Percentiles rank a stretch among this genome's conserved stretches.
Evolutionary conservation across 2,888 invertebrate genomes (phyloP).

Genomic region (Drosophila multiciliata): DNA sequence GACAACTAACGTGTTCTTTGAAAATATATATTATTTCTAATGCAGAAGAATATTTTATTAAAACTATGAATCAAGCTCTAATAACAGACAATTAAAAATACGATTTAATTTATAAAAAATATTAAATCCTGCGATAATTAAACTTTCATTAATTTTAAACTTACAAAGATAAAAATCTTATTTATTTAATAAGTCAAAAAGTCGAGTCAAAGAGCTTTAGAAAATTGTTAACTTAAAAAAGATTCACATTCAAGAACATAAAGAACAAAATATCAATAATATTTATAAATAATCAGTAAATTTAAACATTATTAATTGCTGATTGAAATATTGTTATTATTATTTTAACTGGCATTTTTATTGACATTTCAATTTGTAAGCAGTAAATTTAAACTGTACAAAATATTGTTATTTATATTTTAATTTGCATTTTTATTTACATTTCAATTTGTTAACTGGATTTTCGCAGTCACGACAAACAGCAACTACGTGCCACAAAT

Average conservation of each 20-base stretch:
- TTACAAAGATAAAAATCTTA: too few relatives aligned
- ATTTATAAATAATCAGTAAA: neutral
- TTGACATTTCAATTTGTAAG: neutral
- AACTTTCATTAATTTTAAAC: too few relatives aligned
- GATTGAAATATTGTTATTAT: neutral
- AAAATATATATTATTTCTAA: neutral
- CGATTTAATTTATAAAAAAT: too few relatives aligned
- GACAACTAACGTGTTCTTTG: neutral
- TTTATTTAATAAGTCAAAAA: too few relatives aligned
- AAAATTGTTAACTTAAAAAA: too few relatives aligned
- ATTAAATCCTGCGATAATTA: too few relatives aligned
- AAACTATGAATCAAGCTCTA: too few relatives aligned
- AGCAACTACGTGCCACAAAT: slow-evolving; percentile 83
- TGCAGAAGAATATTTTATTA: neutral
- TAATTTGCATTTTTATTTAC: slow-evolving; percentile 3
- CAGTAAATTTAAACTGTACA: neutral
- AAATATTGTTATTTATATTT: neutral
- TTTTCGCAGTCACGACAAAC: slow-evolving; percentile 80
- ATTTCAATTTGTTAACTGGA: slow-evolving; percentile 9
- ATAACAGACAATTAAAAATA: too few relatives aligned
- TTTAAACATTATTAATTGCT: neutral
- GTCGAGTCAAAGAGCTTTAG: too few relatives aligned
- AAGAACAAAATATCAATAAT: neutral
- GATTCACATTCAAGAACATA: too few relatives aligned
- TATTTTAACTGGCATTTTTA: too few relatives aligned